Percentiles rank a stretch among this genome's conserved stretches.
Conservation (phyloP, 2,797 vertebrate genomes). For the Morelia viridis region DNA sequence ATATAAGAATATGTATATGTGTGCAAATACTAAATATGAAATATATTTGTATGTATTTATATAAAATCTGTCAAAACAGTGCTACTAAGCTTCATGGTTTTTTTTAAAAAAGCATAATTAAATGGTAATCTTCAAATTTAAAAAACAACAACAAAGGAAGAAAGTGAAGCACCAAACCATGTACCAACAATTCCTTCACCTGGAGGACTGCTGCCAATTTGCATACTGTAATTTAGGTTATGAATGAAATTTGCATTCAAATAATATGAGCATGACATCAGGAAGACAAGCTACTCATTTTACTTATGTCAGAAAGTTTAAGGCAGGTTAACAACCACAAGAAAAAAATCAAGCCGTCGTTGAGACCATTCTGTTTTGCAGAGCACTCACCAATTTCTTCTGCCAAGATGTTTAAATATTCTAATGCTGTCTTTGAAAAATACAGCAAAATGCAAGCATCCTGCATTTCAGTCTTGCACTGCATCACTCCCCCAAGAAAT, state of each 20-base stretch:
- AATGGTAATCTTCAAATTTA: neutral
- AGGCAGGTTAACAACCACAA: neutral
- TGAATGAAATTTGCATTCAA: slow-evolving; percentile 7
- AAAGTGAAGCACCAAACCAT: neutral
- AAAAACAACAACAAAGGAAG: neutral
- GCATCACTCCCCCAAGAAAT: too few relatives aligned
- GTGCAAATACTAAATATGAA: too few relatives aligned
- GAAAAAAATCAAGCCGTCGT: neutral
- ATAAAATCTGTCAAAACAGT: neutral
- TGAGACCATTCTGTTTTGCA: neutral
- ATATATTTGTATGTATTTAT: too few relatives aligned
- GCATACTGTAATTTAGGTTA: slow-evolving; percentile 1
- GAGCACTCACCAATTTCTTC: neutral
- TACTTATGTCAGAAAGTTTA: neutral
- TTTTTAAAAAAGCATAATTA: neutral
- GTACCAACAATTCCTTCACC: neutral
- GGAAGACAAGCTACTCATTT: neutral
- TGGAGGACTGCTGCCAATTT: neutral
- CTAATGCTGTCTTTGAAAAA: neutral
- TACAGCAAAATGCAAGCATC: neutral
- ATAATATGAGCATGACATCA: neutral
- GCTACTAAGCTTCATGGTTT: neutral
- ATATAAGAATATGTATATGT: too few relatives aligned
- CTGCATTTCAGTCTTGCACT: neutral
- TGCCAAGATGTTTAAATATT: neutral